These are phyloP conservation scores for Gila robusta DNA, from an alignment of 2,797 vertebrate species.

Conservation along the genomic window DNA sequence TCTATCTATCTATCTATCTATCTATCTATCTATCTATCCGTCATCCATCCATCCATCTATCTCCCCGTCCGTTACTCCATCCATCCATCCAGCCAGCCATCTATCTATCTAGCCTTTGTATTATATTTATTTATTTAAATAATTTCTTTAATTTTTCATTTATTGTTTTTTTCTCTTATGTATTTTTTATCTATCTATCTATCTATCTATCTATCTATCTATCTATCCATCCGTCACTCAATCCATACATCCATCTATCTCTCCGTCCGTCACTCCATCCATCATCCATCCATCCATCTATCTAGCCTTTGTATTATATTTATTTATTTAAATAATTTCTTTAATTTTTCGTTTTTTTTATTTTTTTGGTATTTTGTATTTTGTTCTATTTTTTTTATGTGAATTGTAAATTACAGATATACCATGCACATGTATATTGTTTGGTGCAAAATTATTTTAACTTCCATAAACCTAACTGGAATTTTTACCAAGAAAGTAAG, in stretches of 20 bases:
- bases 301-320: neutral
- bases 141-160: too few relatives aligned
- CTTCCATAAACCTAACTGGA: neutral
- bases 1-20: neutral
- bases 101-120: too few relatives aligned
- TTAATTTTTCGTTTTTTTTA: neutral
- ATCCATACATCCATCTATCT: too few relatives aligned
- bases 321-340: neutral
- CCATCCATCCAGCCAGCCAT: too few relatives aligned
- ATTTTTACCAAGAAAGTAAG: neutral
- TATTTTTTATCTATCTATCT: neutral
- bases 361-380: neutral
- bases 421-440: neutral
- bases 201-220: conserved; percentile 29
- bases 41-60: neutral
- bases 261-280: too few relatives aligned
- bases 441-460: neutral
- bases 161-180: too few relatives aligned
- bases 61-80: neutral
- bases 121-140: too few relatives aligned
- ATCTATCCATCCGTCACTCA: neutral
- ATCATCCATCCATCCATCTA: neutral
- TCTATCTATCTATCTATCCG: too few relatives aligned
- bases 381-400: neutral
- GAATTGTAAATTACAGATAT: neutral